Base-by-base conservation (phyloP, 2,888 invertebrate genomes). In the Rhamphomyia laevipes region DNA sequence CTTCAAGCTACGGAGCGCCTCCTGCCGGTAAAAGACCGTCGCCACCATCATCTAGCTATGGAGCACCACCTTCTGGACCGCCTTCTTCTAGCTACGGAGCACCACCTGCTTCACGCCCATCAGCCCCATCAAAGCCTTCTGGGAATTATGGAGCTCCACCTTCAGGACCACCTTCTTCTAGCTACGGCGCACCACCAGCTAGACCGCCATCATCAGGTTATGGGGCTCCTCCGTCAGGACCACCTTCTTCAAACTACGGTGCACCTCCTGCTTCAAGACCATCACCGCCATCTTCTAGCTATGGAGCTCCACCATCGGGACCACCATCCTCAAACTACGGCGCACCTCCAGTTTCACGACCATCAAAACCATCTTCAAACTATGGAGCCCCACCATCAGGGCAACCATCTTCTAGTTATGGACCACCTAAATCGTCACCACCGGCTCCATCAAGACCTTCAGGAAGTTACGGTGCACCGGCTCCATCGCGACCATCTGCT, bases 201-300 rank as follows among this genome's bases (percentile, higher is more conserved):
- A 4, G 15, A 15, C 56, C 60, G 45, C 60, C 62, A 65, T 63
- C 51, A 65, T 65, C 6, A 61, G 67, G 64, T 55, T 76, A 75
- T 53, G 73, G 74, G 21, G 56, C 72, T 9, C 55, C 53, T 9
- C 42, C 42, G 1, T 17, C 38, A 38, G 38, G 52, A 45, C 66
- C 67, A 12, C 69, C 70, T 21, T 61, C 66, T 15, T 59, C 60
- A 0, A 61, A 58, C 54, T 68, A 57, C 58, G 66, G 57, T 58
- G 65, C 73, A 7, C 72, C 73, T 40, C 55, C 48, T 7, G 6
- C 56, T 30, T 59, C 64, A 11, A 31, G 16, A 27, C 42, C 43
- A n/a, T 61, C 63, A 7, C 67, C 69, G 38, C 77, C 78, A 1
- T 73, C 77, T 0, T 70, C 70, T 1, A 71, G 69, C 40, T 79